phyloP scores from a whole-genome alignment of 2,113 vertebrate genomes.

The Nannospalax galili region DNA sequence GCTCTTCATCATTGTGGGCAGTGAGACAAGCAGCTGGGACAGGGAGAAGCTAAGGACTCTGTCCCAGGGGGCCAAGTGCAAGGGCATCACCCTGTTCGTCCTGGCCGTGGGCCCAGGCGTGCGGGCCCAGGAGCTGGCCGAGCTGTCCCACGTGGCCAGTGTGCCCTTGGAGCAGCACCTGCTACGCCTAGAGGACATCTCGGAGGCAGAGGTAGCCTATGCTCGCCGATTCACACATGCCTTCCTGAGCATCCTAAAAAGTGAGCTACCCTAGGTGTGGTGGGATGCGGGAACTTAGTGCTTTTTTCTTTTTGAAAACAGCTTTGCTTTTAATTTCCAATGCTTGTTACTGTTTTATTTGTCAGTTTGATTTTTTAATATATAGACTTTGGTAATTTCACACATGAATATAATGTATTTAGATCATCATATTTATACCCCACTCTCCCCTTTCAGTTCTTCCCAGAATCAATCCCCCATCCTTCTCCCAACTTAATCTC shows the following conservation, averaged over 20 bases:
- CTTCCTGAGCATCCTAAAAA: conserved; percentile 89
- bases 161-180: conserved; percentile 88
- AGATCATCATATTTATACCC: no score
- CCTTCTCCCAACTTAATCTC: neutral
- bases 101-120: conserved; percentile 84
- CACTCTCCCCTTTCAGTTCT: neutral
- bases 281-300: neutral
- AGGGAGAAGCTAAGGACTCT: conserved; percentile 83
- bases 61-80: conserved; percentile 88
- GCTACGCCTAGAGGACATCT: conserved; percentile 82
- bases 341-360: neutral
- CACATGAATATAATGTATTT: neutral
- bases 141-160: conserved; percentile 88
- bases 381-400: neutral
- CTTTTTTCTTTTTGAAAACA: neutral
- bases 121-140: conserved; percentile 81
- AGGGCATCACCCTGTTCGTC: conserved; percentile 89
- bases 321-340: neutral
- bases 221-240: conserved; percentile 86
- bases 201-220: conserved; percentile 83
- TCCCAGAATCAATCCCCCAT: neutral
- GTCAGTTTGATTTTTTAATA: neutral
- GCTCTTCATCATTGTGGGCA: conserved; percentile 87
- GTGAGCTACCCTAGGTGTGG: conserved; percentile 81
- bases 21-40: conserved; percentile 86